Evolutionary conservation across 64 coral and sea anemone genomes (phyloP), one percentile per base, ranked within the genome.

Genomic region (Catalaphyllia jardinei): DNA sequence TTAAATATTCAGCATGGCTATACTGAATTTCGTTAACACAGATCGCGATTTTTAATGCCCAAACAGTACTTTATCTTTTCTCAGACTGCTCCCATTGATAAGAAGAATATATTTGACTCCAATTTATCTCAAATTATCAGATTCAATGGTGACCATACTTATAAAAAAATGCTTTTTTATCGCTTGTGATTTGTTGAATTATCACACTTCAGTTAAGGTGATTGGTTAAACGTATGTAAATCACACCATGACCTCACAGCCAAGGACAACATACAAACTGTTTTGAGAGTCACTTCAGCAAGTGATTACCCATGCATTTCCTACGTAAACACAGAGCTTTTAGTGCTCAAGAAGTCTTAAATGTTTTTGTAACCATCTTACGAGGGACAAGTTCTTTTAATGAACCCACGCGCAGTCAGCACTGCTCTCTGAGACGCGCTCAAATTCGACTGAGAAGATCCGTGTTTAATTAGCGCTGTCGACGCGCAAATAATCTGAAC

Each of bases 291-390:
- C 63, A 69, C 81, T 85, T 85, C 18, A 85, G 28, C 19, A 42
- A 11, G 7, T 85, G 81, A 85, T 85, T 85, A 19, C 81, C 28
- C 81, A 67, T 85, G 81, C 81, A 85, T 85, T 85, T 85, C 62
- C 10, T 85, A 85, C 62, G 81, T 71, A 67, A 85, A 85, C 39
- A 85, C 35, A 50, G 62, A 85, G 20, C 81, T 71, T 85, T 85
- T 71, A 71, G 31, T 38, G 35, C 60, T 71, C 62, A 85, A 71
- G 60, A 85, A 31, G 61, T 30, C 16, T 59, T 79, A 54, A 59
- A 79, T 57, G 76, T 79, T 79, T 79, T 79, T 79, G 76, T 79
- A 55, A 51, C 51, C 76, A 79, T 57, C 76, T 29, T 55, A 19
- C 62, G 8, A 25, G 46, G 55, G 76, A 38, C 16, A 50, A 55